phyloP scores from a whole-genome alignment of 2,888 invertebrate species.

The Lasioglossum malachurum region DNA sequence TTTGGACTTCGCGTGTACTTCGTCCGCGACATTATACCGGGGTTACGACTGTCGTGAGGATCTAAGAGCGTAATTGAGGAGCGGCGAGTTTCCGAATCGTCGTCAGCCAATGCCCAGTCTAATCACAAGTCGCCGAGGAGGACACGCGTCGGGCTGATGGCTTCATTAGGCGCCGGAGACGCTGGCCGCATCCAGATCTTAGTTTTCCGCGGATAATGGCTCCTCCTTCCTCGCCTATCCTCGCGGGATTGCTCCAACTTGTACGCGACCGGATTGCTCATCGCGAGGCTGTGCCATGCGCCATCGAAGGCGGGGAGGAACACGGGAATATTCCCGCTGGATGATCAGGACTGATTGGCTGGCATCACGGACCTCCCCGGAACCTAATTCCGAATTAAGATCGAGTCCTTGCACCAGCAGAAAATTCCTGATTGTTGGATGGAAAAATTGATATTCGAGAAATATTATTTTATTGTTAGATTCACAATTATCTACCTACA shows the following conservation, averaged over 20 bases:
- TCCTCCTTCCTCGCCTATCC: constrained; percentile 61
- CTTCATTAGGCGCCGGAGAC: constrained; percentile 82
- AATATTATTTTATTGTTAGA: not conserved
- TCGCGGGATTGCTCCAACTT: constrained; percentile 70
- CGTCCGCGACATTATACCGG: constrained; percentile 68
- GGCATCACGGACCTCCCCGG: not conserved
- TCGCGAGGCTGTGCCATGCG: constrained; percentile 28
- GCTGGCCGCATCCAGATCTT: constrained; percentile 81
- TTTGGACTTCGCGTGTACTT: constrained; percentile 32
- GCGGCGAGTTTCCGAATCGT: constrained; percentile 73
- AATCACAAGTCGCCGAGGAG: constrained; percentile 79
- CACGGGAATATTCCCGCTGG: constrained; percentile 32
- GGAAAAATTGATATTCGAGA: not conserved
- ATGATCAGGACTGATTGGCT: constrained; percentile 51
- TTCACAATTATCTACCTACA: not conserved
- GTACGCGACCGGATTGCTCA: constrained; percentile 76
- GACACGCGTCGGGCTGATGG: constrained; percentile 82
- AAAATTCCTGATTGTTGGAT: not conserved
- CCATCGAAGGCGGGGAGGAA: constrained; percentile 18
- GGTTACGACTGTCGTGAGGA: constrained; percentile 72
- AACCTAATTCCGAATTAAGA: not conserved
- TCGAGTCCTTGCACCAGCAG: not conserved
- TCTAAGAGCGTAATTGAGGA: constrained; percentile 77
- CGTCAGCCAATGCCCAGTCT: constrained; percentile 78
- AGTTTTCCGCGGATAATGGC: constrained; percentile 69